Evolutionary conservation across 2,888 invertebrate species (phyloP).

Genomic region (Aromia moschata): DNA sequence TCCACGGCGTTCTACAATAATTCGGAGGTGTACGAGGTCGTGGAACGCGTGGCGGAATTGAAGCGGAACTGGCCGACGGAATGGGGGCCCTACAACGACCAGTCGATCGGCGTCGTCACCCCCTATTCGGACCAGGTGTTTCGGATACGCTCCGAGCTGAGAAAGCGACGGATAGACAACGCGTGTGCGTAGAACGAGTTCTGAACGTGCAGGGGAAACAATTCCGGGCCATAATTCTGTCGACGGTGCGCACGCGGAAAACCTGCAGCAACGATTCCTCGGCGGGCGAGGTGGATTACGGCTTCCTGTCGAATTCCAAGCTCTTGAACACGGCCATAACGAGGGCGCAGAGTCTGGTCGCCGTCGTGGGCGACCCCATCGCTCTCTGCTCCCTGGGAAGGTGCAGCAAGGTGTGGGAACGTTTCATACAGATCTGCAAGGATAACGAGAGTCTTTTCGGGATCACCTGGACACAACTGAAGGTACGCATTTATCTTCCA

Average conservation of each 20-base stretch:
- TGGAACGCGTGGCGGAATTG: conserved; percentile 77
- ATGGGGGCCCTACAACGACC: conserved; percentile 79
- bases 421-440: conserved; percentile 77
- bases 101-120: conserved; percentile 84
- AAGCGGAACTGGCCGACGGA: conserved; percentile 78
- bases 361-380: conserved; percentile 86
- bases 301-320: conserved; percentile 83
- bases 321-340: conserved; percentile 85
- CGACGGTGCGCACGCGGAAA: conserved; percentile 79
- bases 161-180: conserved; percentile 76
- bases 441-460: conserved; percentile 77
- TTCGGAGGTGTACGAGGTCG: conserved; percentile 78
- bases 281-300: conserved; percentile 75
- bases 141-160: conserved; percentile 77
- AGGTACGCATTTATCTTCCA: conserved; percentile 54
- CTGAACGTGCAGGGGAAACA: conserved; percentile 89
- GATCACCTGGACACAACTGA: conserved; percentile 74
- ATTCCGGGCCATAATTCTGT: conserved; percentile 82
- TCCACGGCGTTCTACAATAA: conserved; percentile 85
- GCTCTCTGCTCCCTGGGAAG: conserved; percentile 82
- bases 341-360: conserved; percentile 82
- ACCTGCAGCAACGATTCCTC: conserved; percentile 69
- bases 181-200: conserved; percentile 84
- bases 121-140: conserved; percentile 85
- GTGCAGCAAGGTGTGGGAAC: conserved; percentile 84